Base-by-base conservation (phyloP, 2,797 vertebrate species). In the Vespertilio murinus region DNA sequence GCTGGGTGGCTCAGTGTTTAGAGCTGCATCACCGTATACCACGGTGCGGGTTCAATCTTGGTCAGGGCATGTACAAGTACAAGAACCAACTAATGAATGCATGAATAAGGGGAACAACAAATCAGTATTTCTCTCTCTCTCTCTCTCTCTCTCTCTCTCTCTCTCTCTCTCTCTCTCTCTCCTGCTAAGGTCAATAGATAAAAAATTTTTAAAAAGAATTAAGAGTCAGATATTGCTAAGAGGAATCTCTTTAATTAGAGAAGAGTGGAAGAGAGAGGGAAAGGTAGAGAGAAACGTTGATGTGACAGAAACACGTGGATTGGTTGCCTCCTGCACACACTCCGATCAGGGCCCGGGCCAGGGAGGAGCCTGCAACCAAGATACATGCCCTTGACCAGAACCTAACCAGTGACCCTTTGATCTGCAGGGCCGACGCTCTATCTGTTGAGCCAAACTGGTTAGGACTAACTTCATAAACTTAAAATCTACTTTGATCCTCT, bases 231-330 rank as follows among this genome's bases (percentile, higher is more conserved):
- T 33, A 47, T 35, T 81, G 47, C 59, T 83, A 71, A 90, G 64
- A 42, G 12, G 38, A 82, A 38, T 92, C 23, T 71, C 56, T 93
- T 83, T 90, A 88, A 94, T 28, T 85, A 61, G 59, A 61, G 59
- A 61, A 61, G 28, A 30, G 28, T 61, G 59, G 59, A 13, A 28
- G 56, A 59, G 56, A 61, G 56, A 61, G 25, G 5, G 5, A 61
- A 61, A 61, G 12, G 14, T 12, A 14, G 59, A 61, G 25, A 59
- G 59, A 61, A 61, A 59, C 5, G 12, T 59, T 59, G 56, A 59
- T 59, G 56, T 59, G 59, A 6, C 25, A 61, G 59, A 61, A 61
- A 61, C 28, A 61, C 6, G 2, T 61, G 59, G 12, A 61, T 30
- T 61, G 59, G 12, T 61, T 61, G 59, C 25, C 28, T 61, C 59